Evolutionary conservation across 2,888 invertebrate genomes (phyloP).

Genomic region (Danaus chrysippus): DNA sequence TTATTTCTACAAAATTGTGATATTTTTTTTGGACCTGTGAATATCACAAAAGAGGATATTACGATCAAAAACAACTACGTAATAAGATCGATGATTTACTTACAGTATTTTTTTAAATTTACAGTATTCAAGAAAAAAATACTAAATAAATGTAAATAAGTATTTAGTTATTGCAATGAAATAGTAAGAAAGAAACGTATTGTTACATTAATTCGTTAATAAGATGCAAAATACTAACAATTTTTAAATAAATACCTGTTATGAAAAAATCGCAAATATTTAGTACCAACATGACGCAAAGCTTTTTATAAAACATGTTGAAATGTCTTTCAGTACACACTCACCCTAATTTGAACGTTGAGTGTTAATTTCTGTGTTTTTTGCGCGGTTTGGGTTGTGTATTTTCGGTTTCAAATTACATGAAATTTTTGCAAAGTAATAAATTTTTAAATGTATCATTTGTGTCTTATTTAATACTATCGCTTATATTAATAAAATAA

Average conservation of each 20-base stretch:
- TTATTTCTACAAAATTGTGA: conserved; percentile 14
- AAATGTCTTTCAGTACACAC: neutral
- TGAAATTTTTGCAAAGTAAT: no score
- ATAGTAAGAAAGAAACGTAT: neutral
- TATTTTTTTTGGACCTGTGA: conserved; percentile 2
- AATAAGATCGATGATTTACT: neutral
- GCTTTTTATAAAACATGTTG: conserved; percentile 1
- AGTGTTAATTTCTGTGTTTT: neutral
- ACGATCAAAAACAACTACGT: neutral
- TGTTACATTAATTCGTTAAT: neutral
- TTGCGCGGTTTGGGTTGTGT: neutral
- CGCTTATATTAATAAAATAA: no score
- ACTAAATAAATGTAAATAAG: neutral
- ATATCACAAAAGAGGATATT: neutral
- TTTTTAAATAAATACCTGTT: neutral
- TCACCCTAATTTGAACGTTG: conserved; percentile 1
- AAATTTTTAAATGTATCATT: neutral
- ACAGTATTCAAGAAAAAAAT: neutral
- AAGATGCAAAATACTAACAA: neutral
- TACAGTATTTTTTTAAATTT: neutral
- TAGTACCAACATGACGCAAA: neutral
- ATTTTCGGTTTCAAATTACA: no score
- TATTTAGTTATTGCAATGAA: neutral
- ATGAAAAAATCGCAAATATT: neutral
- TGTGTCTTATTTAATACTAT: no score